Conservation (phyloP, 2,113 vertebrate species). For the Sapajus apella region DNA sequence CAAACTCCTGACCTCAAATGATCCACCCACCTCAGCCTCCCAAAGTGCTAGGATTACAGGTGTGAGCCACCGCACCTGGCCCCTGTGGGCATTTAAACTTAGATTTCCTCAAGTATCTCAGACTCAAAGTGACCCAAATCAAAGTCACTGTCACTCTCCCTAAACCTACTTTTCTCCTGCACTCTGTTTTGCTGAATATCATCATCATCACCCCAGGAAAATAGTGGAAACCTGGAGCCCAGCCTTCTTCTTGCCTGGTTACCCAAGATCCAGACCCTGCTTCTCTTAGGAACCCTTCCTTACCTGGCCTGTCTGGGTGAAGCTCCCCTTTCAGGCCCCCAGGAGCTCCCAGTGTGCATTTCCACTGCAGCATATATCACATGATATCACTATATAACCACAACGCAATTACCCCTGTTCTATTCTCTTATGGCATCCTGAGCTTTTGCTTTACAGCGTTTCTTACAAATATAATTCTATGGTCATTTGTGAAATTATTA, state of each 20-base stretch:
- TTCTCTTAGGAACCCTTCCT: not conserved
- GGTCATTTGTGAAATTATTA: not conserved
- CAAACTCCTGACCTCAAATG: too few relatives aligned
- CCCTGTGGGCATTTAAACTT: not conserved
- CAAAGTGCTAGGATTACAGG: too few relatives aligned
- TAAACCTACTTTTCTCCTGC: not conserved
- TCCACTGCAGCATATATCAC: not conserved
- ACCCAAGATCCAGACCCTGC: not conserved
- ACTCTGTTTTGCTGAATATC: not conserved
- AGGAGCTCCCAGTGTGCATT: fast-evolving
- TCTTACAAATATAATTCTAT: not conserved
- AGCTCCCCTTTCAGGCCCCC: too few relatives aligned
- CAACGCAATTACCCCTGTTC: too few relatives aligned
- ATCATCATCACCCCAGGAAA: not conserved
- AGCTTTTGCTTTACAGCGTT: not conserved
- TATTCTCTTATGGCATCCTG: not conserved
- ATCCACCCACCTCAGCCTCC: too few relatives aligned
- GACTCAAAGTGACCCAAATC: not conserved
- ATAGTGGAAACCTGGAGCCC: not conserved
- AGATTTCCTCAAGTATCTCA: not conserved
- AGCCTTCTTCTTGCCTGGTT: not conserved
- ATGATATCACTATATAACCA: not conserved
- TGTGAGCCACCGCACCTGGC: too few relatives aligned
- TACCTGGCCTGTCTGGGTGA: not conserved
- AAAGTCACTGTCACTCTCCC: not conserved